A percentile compares a stretch with the other conserved stretches of the same genome.
phyloP scores from a whole-genome alignment of 2,797 vertebrate genomes.

The Dryobates pubescens region DNA sequence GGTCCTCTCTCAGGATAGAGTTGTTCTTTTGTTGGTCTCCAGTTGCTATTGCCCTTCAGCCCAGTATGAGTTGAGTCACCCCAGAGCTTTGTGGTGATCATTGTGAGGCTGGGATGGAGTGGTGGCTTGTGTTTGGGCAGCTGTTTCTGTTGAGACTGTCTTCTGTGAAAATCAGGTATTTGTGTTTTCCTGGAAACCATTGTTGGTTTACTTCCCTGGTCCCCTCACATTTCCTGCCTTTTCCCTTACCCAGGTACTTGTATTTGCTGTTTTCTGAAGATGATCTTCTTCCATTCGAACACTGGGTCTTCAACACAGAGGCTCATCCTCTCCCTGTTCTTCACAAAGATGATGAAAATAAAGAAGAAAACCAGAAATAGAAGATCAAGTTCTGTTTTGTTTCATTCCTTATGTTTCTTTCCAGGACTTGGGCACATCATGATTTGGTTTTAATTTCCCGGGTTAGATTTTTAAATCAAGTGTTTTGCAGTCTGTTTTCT shows the following conservation, averaged over 20 bases:
- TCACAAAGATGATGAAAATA: conserved; percentile 78
- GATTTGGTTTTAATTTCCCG: conserved; percentile 64
- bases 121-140: neutral
- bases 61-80: neutral
- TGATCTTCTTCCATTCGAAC: conserved; percentile 92
- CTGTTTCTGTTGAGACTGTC: neutral
- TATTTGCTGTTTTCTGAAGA: conserved; percentile 97
- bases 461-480: conserved; percentile 69
- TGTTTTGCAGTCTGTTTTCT: conserved; percentile 83
- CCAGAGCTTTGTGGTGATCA: neutral
- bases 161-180: neutral
- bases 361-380: conserved; percentile 73
- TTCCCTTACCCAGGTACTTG: conserved; percentile 85
- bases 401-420: conserved; percentile 62
- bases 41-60: neutral
- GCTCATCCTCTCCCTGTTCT: conserved; percentile 95
- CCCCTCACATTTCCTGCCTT: neutral
- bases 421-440: conserved; percentile 56
- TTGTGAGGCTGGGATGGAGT: neutral
- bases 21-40: neutral
- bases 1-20: neutral
- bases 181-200: neutral
- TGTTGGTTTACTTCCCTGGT: neutral
- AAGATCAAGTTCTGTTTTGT: conserved; percentile 46
- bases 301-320: conserved; percentile 98